Conservation (phyloP, 92 coral and sea anemone genomes). For the Meandrina meandrites region DNA sequence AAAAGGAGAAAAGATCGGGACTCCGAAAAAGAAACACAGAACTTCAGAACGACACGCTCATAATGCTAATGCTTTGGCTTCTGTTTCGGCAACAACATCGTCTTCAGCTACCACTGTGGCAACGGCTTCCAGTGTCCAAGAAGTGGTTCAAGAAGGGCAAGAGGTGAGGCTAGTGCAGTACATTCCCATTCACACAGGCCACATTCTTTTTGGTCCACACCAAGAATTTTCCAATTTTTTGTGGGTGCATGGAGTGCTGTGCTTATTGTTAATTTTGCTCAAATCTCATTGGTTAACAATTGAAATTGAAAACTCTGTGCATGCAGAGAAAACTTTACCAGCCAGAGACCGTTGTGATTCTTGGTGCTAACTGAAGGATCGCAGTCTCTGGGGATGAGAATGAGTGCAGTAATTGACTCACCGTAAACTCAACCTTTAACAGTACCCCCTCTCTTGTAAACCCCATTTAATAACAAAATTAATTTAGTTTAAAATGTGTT, state of each 20-base stretch:
- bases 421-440: no score
- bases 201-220: no score
- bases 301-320: no score
- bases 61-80: slow-evolving; percentile 34
- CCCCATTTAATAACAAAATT: background rate
- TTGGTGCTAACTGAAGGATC: no score
- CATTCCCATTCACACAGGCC: background rate
- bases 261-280: no score
- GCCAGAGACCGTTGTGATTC: no score
- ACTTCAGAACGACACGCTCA: slow-evolving; percentile 57
- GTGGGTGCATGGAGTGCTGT: no score
- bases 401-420: no score
- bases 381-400: no score
- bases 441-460: background rate
- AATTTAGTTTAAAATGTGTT: background rate
- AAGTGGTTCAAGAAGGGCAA: slow-evolving; percentile 4
- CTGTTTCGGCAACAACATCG: slow-evolving; percentile 47
- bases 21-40: slow-evolving; percentile 90
- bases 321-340: no score
- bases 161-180: background rate
- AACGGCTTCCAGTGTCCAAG: slow-evolving; percentile 28
- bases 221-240: no score
- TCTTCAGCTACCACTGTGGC: slow-evolving; percentile 27
- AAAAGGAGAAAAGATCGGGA: slow-evolving; percentile 85
- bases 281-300: no score